Base-by-base conservation (phyloP, 2,888 invertebrate genomes). In the Cephus rjabovi region DNA sequence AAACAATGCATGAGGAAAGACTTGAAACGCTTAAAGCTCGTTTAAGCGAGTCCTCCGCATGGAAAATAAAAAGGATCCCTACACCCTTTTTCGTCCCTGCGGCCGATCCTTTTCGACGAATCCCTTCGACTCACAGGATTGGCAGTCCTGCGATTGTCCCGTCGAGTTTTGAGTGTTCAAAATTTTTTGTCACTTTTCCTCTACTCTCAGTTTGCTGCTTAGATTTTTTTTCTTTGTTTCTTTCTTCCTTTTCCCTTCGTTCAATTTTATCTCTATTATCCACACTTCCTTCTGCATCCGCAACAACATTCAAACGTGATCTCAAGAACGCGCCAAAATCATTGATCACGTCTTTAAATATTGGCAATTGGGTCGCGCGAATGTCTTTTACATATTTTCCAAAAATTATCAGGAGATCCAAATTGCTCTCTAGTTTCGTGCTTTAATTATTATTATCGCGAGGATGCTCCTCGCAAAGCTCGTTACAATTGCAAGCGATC, bases 401-500 rank as follows among this genome's bases (percentile, higher is more conserved):
- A 56, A 9, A 9, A 9, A 23, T 56, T 15, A 56, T 56, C 9
- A 23, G 1, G 56, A 56, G 56, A 56, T 56, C 23, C 56, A 23
- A 56, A 56, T 56, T 23, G 23, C 23, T 56, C 9, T 56, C 56
- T 1, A 23, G 23, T 23, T 56, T 56, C 56, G 23, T 23, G 56
- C 9, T 23, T 56, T 56, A 56, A 56, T 56, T 56, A 56, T 71
- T 23, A 34, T 31, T 71, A 33, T 31, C 71, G 34, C 71, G 71
- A 31, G 9, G 12, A 1, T 73, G 23, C 75, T 78, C 35, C 31
- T 77, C 78, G 69, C 70, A 31, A 33, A 69, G 71, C 71, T 76
- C 74, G 76, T 75, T 76, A 76, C 56, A 75, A 77, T 74, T 76
- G 75, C 76, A 69, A 75, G 69, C 77, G 75, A 69, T n/a, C 4